Evolutionary conservation across 2,113 vertebrate species (phyloP), one percentile per base, ranked within the genome.

Genomic region (Oryzias celebensis): DNA sequence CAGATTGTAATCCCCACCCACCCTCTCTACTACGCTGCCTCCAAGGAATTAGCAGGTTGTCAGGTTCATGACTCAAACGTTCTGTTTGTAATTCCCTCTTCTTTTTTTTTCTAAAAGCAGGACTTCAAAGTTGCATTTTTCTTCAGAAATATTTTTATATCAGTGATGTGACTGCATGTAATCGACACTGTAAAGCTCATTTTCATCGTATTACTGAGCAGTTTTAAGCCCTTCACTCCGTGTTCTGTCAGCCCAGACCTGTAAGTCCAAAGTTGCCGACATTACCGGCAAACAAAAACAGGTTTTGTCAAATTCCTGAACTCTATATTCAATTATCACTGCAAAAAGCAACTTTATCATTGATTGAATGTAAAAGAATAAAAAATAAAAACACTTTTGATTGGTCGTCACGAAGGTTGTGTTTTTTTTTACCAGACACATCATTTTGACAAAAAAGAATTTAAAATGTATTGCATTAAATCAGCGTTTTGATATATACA

Each of bases 1-100:
- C 58, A 71, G 52, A 65, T 72, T 54, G 28, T 85, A 87, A 88
- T 88, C 82, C 56, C 75, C 60, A 31, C 62, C 45, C 62, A 17
- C 36, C 70, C 62, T 49, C 53, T 47, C 43, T 7, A 49, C 54
- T 55, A 5, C 2, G 2, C 52, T 24, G 79, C 70, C 65, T 77
- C 62, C 53, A 45, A 54, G 82, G 87, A 75, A 66, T 86, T 81
- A 83, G 47, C 66, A 59, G 68, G 70, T 75, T 56, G 62, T 63
- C 24, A 42, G 57, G 60, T 53, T 56, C 56, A 75, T 18, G 47
- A 65, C 62, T 71, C 49, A 62, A 62, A 59, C 31, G 58, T 5
- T n/a, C 23, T 4, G 24, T n/a, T 18, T 56, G 2, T 22, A 20
- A 20, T 20, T 20, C 20, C 20, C 20, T 20, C 20, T 13, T 36